A percentile compares a stretch with the other conserved stretches of the same genome.
phyloP scores from a whole-genome alignment of 1,140 invertebrate genomes.

The Magallana ariakensis region DNA sequence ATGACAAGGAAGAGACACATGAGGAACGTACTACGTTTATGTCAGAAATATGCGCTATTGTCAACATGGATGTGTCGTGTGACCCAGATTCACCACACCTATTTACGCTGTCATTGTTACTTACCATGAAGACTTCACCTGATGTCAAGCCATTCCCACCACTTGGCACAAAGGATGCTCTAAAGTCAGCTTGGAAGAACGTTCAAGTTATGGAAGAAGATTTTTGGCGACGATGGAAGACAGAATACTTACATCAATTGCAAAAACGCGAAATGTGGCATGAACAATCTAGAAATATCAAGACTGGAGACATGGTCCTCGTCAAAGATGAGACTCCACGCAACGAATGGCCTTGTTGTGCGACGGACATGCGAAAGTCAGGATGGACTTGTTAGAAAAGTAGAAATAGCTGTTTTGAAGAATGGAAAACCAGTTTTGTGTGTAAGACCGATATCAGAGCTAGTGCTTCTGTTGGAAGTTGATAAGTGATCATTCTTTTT shows the following conservation, averaged over 20 bases:
- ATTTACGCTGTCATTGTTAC: background rate
- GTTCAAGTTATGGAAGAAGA: constrained; percentile 20
- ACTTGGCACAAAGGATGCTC: background rate
- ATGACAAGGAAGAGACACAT: constrained; percentile 14
- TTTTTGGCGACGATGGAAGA: constrained; percentile 11
- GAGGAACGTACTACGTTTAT: constrained; percentile 40
- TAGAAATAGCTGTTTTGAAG: too few species aligned
- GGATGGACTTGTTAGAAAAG: background rate
- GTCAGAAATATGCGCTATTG: constrained; percentile 6
- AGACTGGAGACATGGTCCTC: constrained; percentile 26
- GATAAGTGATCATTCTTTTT: too few species aligned
- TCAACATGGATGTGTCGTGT: constrained; percentile 48
- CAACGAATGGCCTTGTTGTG: constrained; percentile 37
- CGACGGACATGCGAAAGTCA: background rate
- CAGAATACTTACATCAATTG: constrained; percentile 13
- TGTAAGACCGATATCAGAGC: too few species aligned
- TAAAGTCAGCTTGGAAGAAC: constrained; percentile 10
- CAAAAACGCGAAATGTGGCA: constrained; percentile 39
- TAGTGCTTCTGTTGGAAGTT: too few species aligned
- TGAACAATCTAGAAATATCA: background rate
- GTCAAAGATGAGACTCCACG: constrained; percentile 5
- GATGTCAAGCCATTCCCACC: too few species aligned
- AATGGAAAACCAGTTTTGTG: too few species aligned
- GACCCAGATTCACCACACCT: constrained; percentile 36
- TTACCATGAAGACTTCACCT: too few species aligned